phyloP scores from a whole-genome alignment of 1,140 invertebrate species.

The Pteromalus puparum region DNA sequence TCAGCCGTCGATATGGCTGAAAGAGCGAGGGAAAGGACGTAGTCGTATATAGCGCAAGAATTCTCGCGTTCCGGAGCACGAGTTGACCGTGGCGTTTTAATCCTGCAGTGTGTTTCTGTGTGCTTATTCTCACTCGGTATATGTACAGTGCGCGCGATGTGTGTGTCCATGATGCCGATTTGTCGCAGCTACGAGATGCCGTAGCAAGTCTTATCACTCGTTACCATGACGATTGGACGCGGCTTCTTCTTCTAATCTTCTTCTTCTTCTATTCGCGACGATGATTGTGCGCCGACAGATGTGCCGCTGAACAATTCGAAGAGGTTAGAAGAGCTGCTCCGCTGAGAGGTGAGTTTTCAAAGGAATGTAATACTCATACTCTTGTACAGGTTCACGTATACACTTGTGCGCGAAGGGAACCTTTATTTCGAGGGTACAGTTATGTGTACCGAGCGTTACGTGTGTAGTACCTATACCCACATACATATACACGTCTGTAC shows the following conservation, averaged over 20 bases:
- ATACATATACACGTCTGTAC: no score
- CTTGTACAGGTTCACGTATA: not conserved
- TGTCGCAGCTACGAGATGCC: not conserved
- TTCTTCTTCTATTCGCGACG: no score
- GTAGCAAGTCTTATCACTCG: not conserved
- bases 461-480: not conserved
- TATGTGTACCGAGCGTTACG: not conserved
- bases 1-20: not conserved
- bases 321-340: not conserved
- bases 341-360: not conserved
- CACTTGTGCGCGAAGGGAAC: no score
- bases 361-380: not conserved
- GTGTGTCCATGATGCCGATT: not conserved
- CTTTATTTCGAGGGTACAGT: slow-evolving; percentile 23
- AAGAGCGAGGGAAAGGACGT: not conserved
- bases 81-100: not conserved
- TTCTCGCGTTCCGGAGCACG: not conserved
- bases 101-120: not conserved
- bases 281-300: not conserved
- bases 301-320: not conserved
- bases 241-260: not conserved
- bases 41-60: not conserved
- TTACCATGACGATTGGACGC: slow-evolving; percentile 23
- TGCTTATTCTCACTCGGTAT: not conserved
- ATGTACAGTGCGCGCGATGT: not conserved